Percentiles rank a stretch among this genome's conserved stretches.
Conservation (phyloP, 2,113 vertebrate species). For the Silurus glanis region DNA sequence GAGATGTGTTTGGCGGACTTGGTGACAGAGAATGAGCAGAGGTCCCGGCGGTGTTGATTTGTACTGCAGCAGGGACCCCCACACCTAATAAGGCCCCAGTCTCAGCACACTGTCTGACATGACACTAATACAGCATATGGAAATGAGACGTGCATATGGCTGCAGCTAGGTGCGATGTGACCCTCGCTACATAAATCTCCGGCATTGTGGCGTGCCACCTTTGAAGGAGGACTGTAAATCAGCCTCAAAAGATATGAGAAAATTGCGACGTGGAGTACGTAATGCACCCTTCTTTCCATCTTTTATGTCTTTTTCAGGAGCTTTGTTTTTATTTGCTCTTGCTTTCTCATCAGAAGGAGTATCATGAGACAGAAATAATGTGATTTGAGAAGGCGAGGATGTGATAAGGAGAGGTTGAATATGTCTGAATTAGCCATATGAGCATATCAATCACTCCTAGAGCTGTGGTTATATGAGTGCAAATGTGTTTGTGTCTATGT, state of each 20-base stretch:
- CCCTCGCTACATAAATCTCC: constrained; percentile 57
- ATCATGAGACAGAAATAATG: constrained; percentile 55
- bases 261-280: constrained; percentile 47
- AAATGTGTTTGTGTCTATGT: constrained; percentile 36
- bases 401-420: constrained; percentile 49
- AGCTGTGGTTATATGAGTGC: constrained; percentile 17
- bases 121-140: constrained; percentile 59
- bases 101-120: constrained; percentile 55
- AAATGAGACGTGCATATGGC: constrained; percentile 60
- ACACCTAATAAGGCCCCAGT: constrained; percentile 67
- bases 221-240: constrained; percentile 58
- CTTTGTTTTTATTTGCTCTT: constrained; percentile 52
- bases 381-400: constrained; percentile 38
- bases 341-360: constrained; percentile 50
- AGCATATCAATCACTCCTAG: constrained; percentile 48
- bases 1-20: constrained; percentile 48
- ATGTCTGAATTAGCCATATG: constrained; percentile 47
- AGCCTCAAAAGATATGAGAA: constrained; percentile 56
- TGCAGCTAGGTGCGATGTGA: constrained; percentile 54
- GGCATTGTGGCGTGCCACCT: constrained; percentile 31
- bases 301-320: constrained; percentile 49
- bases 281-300: constrained; percentile 45
- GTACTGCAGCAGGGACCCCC: constrained; percentile 65
- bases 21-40: constrained; percentile 49
- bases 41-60: constrained; percentile 59